phyloP scores from a whole-genome alignment of 2,888 invertebrate genomes.

The Microctonus brassicae region DNA sequence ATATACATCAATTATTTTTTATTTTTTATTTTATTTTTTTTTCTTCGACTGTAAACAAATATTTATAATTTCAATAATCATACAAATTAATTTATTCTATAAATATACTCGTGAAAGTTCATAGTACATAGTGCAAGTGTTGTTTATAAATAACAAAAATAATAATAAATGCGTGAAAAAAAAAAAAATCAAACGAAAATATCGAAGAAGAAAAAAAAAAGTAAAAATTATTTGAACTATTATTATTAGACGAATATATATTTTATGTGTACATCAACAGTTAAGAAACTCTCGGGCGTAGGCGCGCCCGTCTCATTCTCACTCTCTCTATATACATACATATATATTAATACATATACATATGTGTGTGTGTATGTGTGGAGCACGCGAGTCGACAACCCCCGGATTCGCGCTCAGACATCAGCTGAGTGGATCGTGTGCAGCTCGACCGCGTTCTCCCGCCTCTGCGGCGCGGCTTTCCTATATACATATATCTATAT shows the following conservation, averaged over 20 bases:
- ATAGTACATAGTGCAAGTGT: neutral
- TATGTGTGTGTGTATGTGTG: conserved; percentile 1
- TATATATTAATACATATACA: too few relatives aligned
- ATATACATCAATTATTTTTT: too few relatives aligned
- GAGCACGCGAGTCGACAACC: conserved; percentile 43
- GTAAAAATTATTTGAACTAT: neutral
- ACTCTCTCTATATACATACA: neutral
- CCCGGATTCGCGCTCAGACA: conserved; percentile 47
- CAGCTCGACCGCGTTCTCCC: conserved; percentile 30
- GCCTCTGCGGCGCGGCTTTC: conserved; percentile 23
- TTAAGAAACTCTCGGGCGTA: neutral
- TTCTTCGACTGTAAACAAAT: too few relatives aligned
- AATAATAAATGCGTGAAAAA: neutral
- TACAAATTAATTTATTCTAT: too few relatives aligned
- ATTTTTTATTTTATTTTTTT: too few relatives aligned
- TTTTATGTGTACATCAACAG: neutral
- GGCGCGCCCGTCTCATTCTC: neutral
- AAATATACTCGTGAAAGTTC: too few relatives aligned
- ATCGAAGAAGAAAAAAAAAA: neutral
- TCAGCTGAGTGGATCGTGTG: conserved; percentile 52
- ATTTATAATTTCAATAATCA: too few relatives aligned
- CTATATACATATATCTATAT: neutral
- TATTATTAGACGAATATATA: neutral
- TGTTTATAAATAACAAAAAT: too few relatives aligned
- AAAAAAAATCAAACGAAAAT: neutral